Evolutionary conservation across 2,113 vertebrate genomes (phyloP).

Genomic region (Microtus richardsoni): DNA sequence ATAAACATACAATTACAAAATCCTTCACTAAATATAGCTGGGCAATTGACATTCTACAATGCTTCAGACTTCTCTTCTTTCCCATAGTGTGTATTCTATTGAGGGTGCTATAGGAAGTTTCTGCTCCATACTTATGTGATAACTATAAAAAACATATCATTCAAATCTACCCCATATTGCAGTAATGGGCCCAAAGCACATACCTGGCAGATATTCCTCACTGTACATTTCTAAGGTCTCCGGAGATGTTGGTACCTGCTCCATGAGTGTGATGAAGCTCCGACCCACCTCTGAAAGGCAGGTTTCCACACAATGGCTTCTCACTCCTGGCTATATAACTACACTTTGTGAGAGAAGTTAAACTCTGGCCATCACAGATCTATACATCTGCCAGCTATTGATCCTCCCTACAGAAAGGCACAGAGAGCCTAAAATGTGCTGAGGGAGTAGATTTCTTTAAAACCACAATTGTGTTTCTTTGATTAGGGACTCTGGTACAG

Average conservation of each 20-base stretch:
- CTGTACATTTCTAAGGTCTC: background rate
- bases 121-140: background rate
- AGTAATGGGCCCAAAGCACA: background rate
- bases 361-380: slow-evolving; percentile 38
- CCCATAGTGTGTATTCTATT: background rate
- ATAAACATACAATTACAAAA: background rate
- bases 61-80: slow-evolving; percentile 15
- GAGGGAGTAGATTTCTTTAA: slow-evolving; percentile 72
- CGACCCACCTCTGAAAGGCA: background rate
- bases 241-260: background rate
- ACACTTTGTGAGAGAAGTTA: slow-evolving; percentile 37
- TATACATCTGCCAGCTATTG: slow-evolving; percentile 64
- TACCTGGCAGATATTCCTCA: background rate
- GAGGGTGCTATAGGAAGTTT: background rate
- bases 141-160: background rate
- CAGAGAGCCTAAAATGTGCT: slow-evolving; percentile 72
- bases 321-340: slow-evolving; percentile 1
- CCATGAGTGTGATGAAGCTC: background rate
- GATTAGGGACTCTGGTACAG: slow-evolving; percentile 64
- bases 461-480: slow-evolving; percentile 73
- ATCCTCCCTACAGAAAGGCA: slow-evolving; percentile 69
- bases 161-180: background rate
- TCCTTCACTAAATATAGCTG: slow-evolving; percentile 9
- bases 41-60: background rate
- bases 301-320: slow-evolving; percentile 28